A percentile compares a stretch with the other conserved stretches of the same genome.
Evolutionary conservation across 2,797 vertebrate genomes (phyloP).

Genomic region (Potorous gilbertii): DNA sequence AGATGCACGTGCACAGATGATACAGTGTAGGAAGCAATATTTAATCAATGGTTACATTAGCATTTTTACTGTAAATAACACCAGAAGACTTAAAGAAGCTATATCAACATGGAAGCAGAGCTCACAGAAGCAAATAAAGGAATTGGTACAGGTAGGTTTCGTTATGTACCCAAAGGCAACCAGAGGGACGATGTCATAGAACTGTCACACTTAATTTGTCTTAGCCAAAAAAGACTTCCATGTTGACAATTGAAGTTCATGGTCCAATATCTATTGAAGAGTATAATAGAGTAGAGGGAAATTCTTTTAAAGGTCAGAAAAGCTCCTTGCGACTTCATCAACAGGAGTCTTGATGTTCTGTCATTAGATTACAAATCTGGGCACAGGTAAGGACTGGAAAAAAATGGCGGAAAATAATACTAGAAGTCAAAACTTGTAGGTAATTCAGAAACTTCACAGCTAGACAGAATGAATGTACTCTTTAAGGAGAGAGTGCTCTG

Average conservation of each 20-base stretch:
- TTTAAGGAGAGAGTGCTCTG: not conserved
- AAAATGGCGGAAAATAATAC: not conserved
- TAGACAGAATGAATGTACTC: not conserved
- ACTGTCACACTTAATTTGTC: not conserved
- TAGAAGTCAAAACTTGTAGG: too few relatives aligned
- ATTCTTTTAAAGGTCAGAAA: not conserved
- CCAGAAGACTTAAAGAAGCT: not conserved
- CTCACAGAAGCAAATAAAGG: not conserved
- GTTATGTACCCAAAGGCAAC: not conserved
- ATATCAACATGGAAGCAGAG: not conserved
- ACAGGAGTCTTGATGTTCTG: not conserved
- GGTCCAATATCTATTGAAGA: not conserved
- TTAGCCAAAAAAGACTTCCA: not conserved
- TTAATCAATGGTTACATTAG: not conserved
- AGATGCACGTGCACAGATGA: not conserved
- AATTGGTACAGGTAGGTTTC: not conserved
- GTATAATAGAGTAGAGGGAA: not conserved
- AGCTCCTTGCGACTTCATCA: not conserved
- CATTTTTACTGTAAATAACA: not conserved
- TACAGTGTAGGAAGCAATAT: not conserved
- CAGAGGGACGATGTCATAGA: not conserved
- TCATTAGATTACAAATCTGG: not conserved
- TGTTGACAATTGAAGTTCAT: not conserved
- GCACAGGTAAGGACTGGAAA: not conserved
- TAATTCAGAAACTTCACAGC: too few relatives aligned